Percentiles rank a stretch among this genome's conserved stretches.
Conservation (phyloP, 2,888 invertebrate species). For the Idaea aversata region DNA sequence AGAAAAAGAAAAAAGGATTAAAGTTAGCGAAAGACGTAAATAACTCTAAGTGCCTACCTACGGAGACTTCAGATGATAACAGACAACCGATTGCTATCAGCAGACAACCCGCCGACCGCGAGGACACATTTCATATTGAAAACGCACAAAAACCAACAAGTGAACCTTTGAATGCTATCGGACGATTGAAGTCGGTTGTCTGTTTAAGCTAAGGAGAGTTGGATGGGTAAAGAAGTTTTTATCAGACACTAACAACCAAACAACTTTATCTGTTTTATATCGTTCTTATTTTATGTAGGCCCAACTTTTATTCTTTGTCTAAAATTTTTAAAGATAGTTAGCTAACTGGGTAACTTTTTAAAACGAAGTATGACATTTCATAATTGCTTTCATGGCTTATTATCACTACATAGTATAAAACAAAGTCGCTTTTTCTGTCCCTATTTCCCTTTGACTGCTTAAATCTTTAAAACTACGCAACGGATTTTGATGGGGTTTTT, state of each 20-base stretch:
- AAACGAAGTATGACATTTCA: background rate
- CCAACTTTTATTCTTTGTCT: background rate
- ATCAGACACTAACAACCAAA: slow-evolving; percentile 43
- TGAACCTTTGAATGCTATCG: background rate
- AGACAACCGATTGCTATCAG: background rate
- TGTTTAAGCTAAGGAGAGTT: slow-evolving; percentile 23
- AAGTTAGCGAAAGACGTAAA: slow-evolving; percentile 50
- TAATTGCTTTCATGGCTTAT: background rate
- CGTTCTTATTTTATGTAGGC: background rate
- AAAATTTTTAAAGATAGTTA: background rate
- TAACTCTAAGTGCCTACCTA: slow-evolving; percentile 37
- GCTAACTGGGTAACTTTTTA: background rate
- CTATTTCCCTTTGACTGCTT: no score
- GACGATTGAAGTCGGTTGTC: background rate
- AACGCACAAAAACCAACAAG: no score
- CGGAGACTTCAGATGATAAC: background rate
- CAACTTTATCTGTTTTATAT: slow-evolving; percentile 26
- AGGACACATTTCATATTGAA: no score
- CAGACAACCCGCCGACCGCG: background rate
- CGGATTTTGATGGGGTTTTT: no score
- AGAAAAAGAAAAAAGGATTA: slow-evolving; percentile 44
- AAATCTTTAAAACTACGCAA: no score
- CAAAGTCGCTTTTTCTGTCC: no score
- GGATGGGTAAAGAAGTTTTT: slow-evolving; percentile 49
- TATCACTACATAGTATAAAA: no score